phyloP scores from a whole-genome alignment of 1,140 invertebrate species.

The Drosophila tsacasi region DNA sequence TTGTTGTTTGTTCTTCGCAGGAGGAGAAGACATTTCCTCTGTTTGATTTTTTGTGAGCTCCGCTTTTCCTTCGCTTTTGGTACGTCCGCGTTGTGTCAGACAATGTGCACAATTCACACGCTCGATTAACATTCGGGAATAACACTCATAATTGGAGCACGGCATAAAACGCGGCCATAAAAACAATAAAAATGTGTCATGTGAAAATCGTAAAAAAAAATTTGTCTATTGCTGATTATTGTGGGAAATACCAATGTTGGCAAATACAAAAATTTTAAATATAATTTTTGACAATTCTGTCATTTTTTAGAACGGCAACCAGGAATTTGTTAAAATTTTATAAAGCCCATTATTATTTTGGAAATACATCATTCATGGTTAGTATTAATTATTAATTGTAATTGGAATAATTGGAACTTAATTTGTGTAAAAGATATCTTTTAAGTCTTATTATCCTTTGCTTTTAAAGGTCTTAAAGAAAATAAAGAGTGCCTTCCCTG shows the following conservation, averaged over 20 bases:
- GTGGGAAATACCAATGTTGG: background rate
- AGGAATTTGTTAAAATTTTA: background rate
- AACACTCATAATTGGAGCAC: constrained; percentile 46
- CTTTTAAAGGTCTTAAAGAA: background rate
- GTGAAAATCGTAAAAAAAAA: constrained; percentile 22
- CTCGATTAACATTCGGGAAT: constrained; percentile 68
- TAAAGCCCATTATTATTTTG: background rate
- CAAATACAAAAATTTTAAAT: constrained; percentile 1
- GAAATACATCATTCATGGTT: no score
- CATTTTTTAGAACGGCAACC: background rate
- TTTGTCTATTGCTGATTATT: constrained; percentile 22
- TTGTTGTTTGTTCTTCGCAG: constrained; percentile 8
- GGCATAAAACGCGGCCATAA: constrained; percentile 19
- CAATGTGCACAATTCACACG: constrained; percentile 61
- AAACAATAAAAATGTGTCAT: constrained; percentile 21
- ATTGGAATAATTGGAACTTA: background rate
- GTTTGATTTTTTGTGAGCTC: constrained; percentile 5
- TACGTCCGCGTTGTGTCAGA: constrained; percentile 20
- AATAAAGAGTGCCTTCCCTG: background rate
- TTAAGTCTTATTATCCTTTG: background rate
- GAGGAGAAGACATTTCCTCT: background rate
- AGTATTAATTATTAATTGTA: background rate
- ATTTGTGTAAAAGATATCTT: background rate
- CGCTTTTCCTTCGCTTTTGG: background rate
- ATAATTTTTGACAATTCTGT: background rate